Evolutionary conservation across 2,113 vertebrate genomes (phyloP), one percentile per base, ranked within the genome.

Genomic region (Ictalurus furcatus): DNA sequence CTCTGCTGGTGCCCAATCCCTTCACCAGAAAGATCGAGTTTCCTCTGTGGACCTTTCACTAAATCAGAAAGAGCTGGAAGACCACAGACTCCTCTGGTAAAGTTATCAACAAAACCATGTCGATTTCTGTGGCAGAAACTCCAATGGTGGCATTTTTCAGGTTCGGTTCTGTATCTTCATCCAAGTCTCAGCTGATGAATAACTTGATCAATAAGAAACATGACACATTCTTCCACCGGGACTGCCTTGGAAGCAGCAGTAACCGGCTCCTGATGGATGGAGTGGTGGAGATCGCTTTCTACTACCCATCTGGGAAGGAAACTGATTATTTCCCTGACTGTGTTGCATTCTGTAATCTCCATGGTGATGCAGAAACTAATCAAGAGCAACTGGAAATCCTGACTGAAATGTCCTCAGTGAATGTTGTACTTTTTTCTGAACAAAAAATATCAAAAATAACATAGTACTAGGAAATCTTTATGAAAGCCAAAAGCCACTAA

Each of bases 271-370:
- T 96, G 85, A 95, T 96, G 94, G 90, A 89, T 9, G 95, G 95
- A 1, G 84, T 97, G 7, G 94, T 94, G 91, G 96, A 97, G 93
- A 95, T 97, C 56, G 91, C 93, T 87, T 97, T 96, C 96, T 97
- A 96, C 90, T 96, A 92, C 23, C 95, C 96, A 17, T 85, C 92
- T 28, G 95, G 93, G 0, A 95, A 92, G 7, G 54, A 90, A 0
- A 90, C 92, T 0, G 95, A 97, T 87, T 89, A 61, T 61, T 96
- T 96, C 90, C 89, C 91, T 83, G 94, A 94, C 2, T 96, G 94
- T 87, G 88, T 95, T 85, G 90, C 94, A 56, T 96, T 97, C 78
- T 93, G 92, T 80, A 96, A 96, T 93, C 94, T 89, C 0, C 85
- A 73, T 34, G 54, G 54, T 37, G 87, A 91, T 88, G 87, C 85